These are phyloP conservation scores for Drosophila paranaensis DNA, from an alignment of 2,888 invertebrate species.

Conservation along the genomic window DNA sequence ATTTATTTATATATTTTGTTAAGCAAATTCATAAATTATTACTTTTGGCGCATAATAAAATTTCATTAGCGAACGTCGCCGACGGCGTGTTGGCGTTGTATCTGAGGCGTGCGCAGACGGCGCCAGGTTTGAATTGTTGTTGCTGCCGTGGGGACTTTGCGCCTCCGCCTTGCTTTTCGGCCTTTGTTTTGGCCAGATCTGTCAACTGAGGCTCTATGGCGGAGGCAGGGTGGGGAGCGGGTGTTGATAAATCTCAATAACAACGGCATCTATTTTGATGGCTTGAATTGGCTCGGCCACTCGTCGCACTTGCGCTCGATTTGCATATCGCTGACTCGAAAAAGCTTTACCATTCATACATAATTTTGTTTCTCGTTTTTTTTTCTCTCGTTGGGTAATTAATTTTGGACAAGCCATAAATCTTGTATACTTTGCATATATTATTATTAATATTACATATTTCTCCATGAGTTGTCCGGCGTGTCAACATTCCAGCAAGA, in stretches of 20 bases:
- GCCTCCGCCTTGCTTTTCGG: slow-evolving; percentile 51
- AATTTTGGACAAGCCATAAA: slow-evolving; percentile 73
- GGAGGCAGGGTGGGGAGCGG: not conserved
- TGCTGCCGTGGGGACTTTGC: slow-evolving; percentile 19
- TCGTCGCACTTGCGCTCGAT: slow-evolving; percentile 59
- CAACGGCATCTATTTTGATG: slow-evolving; percentile 54
- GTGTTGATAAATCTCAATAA: slow-evolving; percentile 63
- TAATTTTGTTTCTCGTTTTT: slow-evolving; percentile 19
- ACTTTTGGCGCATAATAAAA: slow-evolving; percentile 75
- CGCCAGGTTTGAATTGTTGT: slow-evolving; percentile 51
- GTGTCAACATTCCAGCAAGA: slow-evolving; percentile 65
- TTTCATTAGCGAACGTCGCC: slow-evolving; percentile 69
- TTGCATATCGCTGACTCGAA: slow-evolving; percentile 52
- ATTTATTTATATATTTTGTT: slow-evolving; percentile 68
- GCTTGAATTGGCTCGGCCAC: slow-evolving; percentile 27
- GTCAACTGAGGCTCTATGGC: slow-evolving; percentile 26
- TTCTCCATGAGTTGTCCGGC: slow-evolving; percentile 70
- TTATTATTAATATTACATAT: slow-evolving; percentile 54
- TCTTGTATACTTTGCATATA: slow-evolving; percentile 76
- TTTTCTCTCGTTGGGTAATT: slow-evolving; percentile 59
- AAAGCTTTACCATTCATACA: slow-evolving; percentile 46
- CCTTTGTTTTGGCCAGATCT: slow-evolving; percentile 66
- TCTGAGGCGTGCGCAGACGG: slow-evolving; percentile 58
- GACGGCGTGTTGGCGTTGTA: slow-evolving; percentile 59
- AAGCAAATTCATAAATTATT: slow-evolving; percentile 77